These are phyloP conservation scores for Lucilia sericata DNA, from an alignment of 1,140 invertebrate species.

Conservation along the genomic window DNA sequence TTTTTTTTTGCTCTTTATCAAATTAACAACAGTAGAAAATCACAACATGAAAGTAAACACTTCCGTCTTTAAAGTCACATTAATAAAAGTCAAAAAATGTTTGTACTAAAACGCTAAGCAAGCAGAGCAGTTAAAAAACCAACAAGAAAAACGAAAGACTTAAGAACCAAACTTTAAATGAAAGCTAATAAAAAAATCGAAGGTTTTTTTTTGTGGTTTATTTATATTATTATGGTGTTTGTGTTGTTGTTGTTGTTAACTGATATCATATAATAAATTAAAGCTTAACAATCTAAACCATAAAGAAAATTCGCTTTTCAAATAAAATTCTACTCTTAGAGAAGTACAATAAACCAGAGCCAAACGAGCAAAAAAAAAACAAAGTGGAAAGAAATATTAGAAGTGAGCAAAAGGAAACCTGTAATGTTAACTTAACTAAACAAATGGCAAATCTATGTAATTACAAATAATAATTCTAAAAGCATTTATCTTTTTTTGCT, in stretches of 20 bases:
- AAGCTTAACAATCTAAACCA: conserved; percentile 32
- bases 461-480: conserved; percentile 65
- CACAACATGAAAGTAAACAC: conserved; percentile 43
- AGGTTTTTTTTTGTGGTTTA: conserved; percentile 30
- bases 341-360: too few species aligned
- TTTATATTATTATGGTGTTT: neutral
- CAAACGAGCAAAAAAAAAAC: neutral
- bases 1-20: conserved; percentile 26
- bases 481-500: conserved; percentile 46
- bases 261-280: conserved; percentile 40
- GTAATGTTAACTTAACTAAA: conserved; percentile 1
- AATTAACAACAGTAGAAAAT: conserved; percentile 34
- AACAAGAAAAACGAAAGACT: conserved; percentile 33
- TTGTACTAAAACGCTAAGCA: neutral
- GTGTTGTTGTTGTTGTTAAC: conserved; percentile 29
- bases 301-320: conserved; percentile 39
- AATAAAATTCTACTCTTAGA: neutral
- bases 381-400: neutral
- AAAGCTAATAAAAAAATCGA: conserved; percentile 32
- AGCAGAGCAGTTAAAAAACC: neutral
- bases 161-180: conserved; percentile 40
- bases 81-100: conserved; percentile 24
- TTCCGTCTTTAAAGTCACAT: conserved; percentile 43
- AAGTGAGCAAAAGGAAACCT: neutral
- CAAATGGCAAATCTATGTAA: conserved; percentile 57